A percentile compares a stretch with the other conserved stretches of the same genome.
Evolutionary conservation across 1,140 invertebrate genomes (phyloP).

Genomic region (Delia radicum): DNA sequence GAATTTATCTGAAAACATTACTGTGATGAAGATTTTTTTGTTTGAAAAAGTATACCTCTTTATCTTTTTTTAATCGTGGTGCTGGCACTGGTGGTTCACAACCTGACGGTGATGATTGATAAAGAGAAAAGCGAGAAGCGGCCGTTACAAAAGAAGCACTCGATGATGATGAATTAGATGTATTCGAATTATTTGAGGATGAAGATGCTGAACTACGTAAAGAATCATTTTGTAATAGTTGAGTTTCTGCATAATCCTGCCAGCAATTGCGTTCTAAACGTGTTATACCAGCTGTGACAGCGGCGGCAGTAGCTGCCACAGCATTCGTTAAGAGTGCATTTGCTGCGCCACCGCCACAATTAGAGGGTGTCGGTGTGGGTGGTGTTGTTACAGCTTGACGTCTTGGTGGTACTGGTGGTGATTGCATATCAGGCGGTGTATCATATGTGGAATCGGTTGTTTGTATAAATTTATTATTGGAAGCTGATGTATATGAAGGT

Average conservation of each 20-base stretch:
- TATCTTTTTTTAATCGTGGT: conserved; percentile 52
- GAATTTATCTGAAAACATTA: background rate
- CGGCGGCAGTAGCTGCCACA: conserved; percentile 46
- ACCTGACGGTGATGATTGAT: background rate
- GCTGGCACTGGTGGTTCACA: conserved; percentile 41
- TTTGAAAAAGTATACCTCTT: conserved; percentile 22
- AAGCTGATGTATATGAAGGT: conserved; percentile 33
- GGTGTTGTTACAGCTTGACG: conserved; percentile 31
- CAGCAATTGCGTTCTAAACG: conserved; percentile 49
- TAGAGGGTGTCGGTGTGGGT: background rate
- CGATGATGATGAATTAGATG: conserved; percentile 40
- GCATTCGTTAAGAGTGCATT: conserved; percentile 27
- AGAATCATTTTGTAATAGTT: conserved; percentile 28
- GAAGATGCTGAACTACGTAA: conserved; percentile 42
- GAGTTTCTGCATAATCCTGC: conserved; percentile 34
- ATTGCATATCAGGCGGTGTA: conserved; percentile 49
- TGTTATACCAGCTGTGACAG: conserved; percentile 46
- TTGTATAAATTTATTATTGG: conserved; percentile 30
- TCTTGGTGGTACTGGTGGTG: conserved; percentile 50
- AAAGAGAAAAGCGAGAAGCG: conserved; percentile 44
- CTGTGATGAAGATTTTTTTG: background rate
- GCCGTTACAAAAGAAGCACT: conserved; percentile 50
- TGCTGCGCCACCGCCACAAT: background rate
- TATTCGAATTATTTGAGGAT: conserved; percentile 28
- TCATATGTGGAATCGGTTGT: conserved; percentile 46